phyloP scores from a whole-genome alignment of 2,797 vertebrate genomes.

The Acanthurus tractus region DNA sequence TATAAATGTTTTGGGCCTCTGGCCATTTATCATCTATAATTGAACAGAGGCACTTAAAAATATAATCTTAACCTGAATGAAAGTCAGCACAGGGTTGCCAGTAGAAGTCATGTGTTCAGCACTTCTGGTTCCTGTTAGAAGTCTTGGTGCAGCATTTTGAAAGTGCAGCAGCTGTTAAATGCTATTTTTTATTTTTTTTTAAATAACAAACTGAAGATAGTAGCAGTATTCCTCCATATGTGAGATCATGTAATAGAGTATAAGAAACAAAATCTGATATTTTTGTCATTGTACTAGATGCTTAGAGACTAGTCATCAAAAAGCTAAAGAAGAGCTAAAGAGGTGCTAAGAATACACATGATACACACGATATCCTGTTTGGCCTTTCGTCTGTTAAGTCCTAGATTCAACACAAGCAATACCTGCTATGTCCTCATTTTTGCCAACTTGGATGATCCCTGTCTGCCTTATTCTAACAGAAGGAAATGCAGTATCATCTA shows the following conservation, averaged over 20 bases:
- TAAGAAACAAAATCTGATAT: neutral
- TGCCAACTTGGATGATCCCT: neutral
- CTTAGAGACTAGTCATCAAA: no score
- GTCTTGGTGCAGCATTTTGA: neutral
- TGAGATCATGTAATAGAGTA: no score
- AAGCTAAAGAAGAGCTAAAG: no score
- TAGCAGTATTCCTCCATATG: neutral
- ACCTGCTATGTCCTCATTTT: neutral
- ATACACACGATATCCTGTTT: no score
- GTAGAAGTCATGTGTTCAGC: no score
- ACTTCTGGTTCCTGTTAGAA: no score
- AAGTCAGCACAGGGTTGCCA: no score
- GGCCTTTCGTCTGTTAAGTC: neutral
- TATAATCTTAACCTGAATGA: no score
- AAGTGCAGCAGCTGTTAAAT: neutral
- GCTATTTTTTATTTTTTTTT: neutral
- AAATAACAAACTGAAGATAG: neutral
- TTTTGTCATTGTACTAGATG: neutral
- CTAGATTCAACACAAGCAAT: neutral
- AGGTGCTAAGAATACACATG: no score
- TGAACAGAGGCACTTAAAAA: neutral
- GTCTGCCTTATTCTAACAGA: no score
- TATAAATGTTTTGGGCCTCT: slow-evolving; percentile 1
- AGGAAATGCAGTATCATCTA: no score
- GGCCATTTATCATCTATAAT: neutral